A percentile compares a stretch with the other conserved stretches of the same genome.
Conservation (phyloP, 2,113 vertebrate genomes). For the Sebastes schlegelii region DNA sequence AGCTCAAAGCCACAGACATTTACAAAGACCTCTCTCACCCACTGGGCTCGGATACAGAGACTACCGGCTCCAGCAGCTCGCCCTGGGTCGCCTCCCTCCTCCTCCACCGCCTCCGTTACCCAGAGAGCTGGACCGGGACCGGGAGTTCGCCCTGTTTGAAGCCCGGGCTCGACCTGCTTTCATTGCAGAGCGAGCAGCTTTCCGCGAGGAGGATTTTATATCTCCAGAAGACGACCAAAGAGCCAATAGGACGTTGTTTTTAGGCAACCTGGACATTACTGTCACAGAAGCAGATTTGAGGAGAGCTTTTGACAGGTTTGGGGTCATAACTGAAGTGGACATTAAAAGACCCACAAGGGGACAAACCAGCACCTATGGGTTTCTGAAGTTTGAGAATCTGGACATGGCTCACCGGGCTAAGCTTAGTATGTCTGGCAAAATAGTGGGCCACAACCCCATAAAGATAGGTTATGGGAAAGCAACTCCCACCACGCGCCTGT, state of each 20-base stretch:
- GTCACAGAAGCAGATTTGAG: slow-evolving; percentile 93
- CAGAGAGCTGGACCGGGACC: slow-evolving; percentile 91
- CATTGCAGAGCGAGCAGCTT: slow-evolving; percentile 89
- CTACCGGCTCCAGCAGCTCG: slow-evolving; percentile 94
- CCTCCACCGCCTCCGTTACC: slow-evolving; percentile 92
- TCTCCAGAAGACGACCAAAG: slow-evolving; percentile 97
- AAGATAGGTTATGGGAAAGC: slow-evolving; percentile 99
- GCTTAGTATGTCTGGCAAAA: slow-evolving; percentile 97
- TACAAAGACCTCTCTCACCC: slow-evolving; percentile 90
- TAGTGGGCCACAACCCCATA: slow-evolving; percentile 93
- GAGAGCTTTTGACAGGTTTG: slow-evolving; percentile 94
- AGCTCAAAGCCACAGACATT: slow-evolving; percentile 84
- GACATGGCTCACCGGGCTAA: slow-evolving; percentile 99
- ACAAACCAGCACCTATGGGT: slow-evolving; percentile 96
- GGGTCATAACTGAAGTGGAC: slow-evolving; percentile 97
- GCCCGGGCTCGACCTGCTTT: slow-evolving; percentile 90
- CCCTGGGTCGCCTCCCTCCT: slow-evolving; percentile 91
- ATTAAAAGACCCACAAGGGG: slow-evolving; percentile 93
- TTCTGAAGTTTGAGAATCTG: slow-evolving; percentile 97
- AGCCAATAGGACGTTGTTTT: slow-evolving; percentile 95
- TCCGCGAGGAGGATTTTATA: slow-evolving; percentile 94
- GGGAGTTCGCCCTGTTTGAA: slow-evolving; percentile 92
- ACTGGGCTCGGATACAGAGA: slow-evolving; percentile 93
- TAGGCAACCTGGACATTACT: slow-evolving; percentile 95
- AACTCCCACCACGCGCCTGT: slow-evolving; percentile 94